phyloP scores from a whole-genome alignment of 1,140 invertebrate species.

The Stenopsyche tienmushanensis region DNA sequence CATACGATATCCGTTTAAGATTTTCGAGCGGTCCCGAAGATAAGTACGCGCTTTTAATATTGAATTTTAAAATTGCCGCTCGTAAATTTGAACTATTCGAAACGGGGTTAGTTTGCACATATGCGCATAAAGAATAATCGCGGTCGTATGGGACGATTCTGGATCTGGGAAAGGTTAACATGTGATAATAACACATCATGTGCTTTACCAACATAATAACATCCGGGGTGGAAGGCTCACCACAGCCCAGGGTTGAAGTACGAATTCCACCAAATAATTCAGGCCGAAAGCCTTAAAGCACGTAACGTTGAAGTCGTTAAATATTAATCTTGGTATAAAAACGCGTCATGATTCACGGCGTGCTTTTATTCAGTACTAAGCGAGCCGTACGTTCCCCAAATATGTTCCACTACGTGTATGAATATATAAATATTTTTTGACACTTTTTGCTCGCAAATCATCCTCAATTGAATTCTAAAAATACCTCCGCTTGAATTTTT shows the following conservation, averaged over 20 bases:
- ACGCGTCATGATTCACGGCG: conserved; percentile 13
- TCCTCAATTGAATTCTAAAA: neutral
- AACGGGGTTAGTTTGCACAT: no score
- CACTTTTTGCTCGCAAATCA: neutral
- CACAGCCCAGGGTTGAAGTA: no score
- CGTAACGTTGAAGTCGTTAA: conserved; percentile 15
- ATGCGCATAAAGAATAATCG: no score
- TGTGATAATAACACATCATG: neutral
- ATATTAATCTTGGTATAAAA: conserved; percentile 24
- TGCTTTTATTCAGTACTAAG: conserved; percentile 4
- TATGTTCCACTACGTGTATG: neutral
- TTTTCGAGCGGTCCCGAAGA: no score
- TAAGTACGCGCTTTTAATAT: no score
- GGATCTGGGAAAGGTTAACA: neutral
- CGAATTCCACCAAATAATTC: conserved; percentile 22
- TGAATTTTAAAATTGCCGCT: no score
- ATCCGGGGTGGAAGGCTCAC: no score
- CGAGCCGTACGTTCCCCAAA: neutral
- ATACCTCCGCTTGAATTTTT: no score
- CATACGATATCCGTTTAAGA: no score
- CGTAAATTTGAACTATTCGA: no score
- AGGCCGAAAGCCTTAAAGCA: conserved; percentile 5
- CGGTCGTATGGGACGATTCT: neutral
- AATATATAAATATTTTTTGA: neutral
- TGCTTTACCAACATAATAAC: neutral